Percentiles rank a stretch among this genome's conserved stretches.
phyloP scores from a whole-genome alignment of 1,140 invertebrate species.

The Drosophila kurseongensis region DNA sequence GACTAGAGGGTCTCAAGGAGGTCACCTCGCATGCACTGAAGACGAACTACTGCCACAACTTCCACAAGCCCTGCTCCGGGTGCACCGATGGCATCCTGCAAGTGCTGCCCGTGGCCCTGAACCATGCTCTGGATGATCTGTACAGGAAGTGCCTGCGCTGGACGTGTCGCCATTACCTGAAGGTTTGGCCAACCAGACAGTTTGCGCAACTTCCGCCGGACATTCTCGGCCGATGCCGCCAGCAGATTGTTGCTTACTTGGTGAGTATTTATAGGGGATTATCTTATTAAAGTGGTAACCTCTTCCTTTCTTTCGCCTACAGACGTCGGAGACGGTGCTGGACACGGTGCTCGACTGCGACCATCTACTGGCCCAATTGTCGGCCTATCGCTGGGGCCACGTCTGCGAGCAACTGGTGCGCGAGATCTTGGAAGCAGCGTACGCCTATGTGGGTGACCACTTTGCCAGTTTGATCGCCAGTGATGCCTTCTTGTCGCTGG shows the following conservation, averaged over 20 bases:
- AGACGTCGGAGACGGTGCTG: conserved; percentile 88
- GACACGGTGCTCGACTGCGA: conserved; percentile 90
- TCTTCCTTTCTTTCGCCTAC: background rate
- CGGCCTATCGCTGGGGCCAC: conserved; percentile 90
- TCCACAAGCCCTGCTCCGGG: conserved; percentile 89
- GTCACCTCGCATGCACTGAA: conserved; percentile 94
- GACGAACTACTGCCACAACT: conserved; percentile 94
- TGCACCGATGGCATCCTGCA: conserved; percentile 92
- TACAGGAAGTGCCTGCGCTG: conserved; percentile 93
- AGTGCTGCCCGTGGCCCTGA: conserved; percentile 91
- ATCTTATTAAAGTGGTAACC: too few relatives aligned
- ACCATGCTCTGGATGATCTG: conserved; percentile 94
- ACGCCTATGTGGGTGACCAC: conserved; percentile 88
- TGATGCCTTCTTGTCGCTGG: conserved; percentile 88
- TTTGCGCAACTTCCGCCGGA: conserved; percentile 93
- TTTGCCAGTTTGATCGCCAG: conserved; percentile 88
- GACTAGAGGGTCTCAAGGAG: conserved; percentile 95
- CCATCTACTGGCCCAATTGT: conserved; percentile 88
- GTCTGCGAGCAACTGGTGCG: conserved; percentile 88
- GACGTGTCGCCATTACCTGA: conserved; percentile 93
- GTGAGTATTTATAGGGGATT: conserved; percentile 36
- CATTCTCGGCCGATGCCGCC: conserved; percentile 92
- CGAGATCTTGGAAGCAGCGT: conserved; percentile 88
- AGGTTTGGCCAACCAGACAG: conserved; percentile 94
- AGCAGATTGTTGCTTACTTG: conserved; percentile 89